Base-by-base conservation (phyloP, 2,888 invertebrate genomes). In the Latheticus oryzae region DNA sequence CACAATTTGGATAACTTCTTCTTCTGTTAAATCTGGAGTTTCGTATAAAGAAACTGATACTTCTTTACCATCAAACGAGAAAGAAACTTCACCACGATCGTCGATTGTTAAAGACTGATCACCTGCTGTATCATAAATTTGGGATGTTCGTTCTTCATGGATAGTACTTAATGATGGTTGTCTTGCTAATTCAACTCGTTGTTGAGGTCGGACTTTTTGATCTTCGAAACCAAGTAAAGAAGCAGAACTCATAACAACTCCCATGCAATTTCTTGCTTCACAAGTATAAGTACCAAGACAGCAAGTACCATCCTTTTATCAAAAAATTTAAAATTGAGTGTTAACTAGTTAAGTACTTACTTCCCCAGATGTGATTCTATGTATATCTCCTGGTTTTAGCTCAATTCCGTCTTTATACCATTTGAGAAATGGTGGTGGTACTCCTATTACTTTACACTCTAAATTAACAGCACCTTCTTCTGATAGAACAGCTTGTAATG, bases 351-450 rank as follows among this genome's bases (percentile, higher is more conserved):
- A n/a, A n/a, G n/a, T n/a, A n/a, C 21, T 58, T 69, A 78, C 79
- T 67, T 93, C 90, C 0, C 93, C 93, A 0, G 93, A 92, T 67
- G 93, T 93, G 37, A 95, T 94, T 72, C 90, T 84, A 72, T 95
- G 94, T 68, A 95, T 94, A 73, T 95, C 95, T 0, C 95, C 95
- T 0, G 95, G 91, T 73, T 93, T 93, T 0, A 95, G 76, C 73
- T 94, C 93, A 48, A 89, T 86, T 0, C 93, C 94, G 74, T 95
- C 95, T 78, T 95, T 95, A 75, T 91, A 95, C 95, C 95, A 95
- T 72, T 92, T 93, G 0, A 95, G 79, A n/a, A 88, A 82, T 0
- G 94, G 94, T 72, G 93, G 93, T 0, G 94, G 94, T 1, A 94
- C 93, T 3, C 94, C 94, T 56, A 94, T 93, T 0, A 94, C 93